Evolutionary conservation across 2,888 invertebrate species (phyloP).

Genomic region (Fragum sueziense): DNA sequence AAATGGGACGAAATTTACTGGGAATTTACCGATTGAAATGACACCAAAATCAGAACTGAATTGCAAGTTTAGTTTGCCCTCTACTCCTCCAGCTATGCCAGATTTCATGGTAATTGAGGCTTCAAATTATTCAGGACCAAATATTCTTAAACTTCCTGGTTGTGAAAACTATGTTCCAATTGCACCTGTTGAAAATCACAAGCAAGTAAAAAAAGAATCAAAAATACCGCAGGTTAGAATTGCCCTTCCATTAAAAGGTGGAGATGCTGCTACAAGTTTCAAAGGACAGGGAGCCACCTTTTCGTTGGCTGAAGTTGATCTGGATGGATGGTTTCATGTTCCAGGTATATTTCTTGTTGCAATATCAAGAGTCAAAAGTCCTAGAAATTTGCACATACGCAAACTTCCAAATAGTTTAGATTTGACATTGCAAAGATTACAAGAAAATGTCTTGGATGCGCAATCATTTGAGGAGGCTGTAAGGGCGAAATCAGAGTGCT

Average conservation of each 20-base stretch:
- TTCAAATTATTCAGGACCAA: neutral
- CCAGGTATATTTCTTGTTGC: neutral
- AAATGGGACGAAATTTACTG: neutral
- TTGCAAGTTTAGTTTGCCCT: neutral
- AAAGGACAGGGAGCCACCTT: neutral
- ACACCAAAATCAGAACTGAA: neutral
- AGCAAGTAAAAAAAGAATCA: neutral
- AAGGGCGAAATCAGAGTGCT: neutral
- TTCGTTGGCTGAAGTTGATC: neutral
- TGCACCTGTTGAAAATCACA: neutral
- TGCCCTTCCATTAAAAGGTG: neutral
- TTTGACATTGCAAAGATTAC: neutral
- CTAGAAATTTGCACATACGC: neutral
- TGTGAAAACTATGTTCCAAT: constrained; percentile 6
- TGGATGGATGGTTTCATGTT: neutral
- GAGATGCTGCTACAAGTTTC: constrained; percentile 11
- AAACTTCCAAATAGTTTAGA: neutral
- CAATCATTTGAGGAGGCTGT: neutral
- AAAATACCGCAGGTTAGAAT: neutral
- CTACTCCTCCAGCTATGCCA: neutral
- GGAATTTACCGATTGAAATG: neutral
- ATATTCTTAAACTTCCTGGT: constrained; percentile 1
- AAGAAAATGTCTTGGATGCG: constrained; percentile 7
- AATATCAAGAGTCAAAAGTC: neutral
- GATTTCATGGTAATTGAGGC: neutral